Percentiles rank a stretch among this genome's conserved stretches.
phyloP scores from a whole-genome alignment of 1,140 invertebrate genomes.

The Nixonia krombeini region DNA sequence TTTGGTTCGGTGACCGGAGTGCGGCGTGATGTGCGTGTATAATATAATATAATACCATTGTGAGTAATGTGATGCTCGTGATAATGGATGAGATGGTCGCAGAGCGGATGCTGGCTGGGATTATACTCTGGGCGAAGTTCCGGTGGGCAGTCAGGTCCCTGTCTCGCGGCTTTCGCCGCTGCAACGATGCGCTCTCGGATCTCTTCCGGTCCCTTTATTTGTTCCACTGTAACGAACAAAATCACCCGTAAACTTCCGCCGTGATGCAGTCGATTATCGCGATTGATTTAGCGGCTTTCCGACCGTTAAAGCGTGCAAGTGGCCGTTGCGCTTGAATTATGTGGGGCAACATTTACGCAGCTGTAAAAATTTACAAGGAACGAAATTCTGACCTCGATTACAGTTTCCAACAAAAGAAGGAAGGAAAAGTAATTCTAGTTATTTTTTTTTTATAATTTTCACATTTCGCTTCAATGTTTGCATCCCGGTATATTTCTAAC shows the following conservation, averaged over 20 bases:
- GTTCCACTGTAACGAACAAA: slow-evolving; percentile 77
- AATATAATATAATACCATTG: slow-evolving; percentile 59
- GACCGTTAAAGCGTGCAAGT: background rate
- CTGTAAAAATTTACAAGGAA: too few species aligned
- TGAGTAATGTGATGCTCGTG: slow-evolving; percentile 68
- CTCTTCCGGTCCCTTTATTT: slow-evolving; percentile 81
- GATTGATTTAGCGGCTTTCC: slow-evolving; percentile 1
- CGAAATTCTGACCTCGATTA: too few species aligned
- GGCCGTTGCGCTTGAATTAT: background rate
- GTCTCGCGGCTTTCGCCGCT: slow-evolving; percentile 75
- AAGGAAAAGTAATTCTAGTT: too few species aligned
- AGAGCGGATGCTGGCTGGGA: slow-evolving; percentile 66
- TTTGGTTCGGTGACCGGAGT: slow-evolving; percentile 2
- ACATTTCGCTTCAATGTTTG: too few species aligned
- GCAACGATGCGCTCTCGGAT: slow-evolving; percentile 79
- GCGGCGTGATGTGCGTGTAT: slow-evolving; percentile 1
- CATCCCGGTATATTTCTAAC: too few species aligned
- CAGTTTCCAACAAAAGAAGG: too few species aligned
- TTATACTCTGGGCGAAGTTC: slow-evolving; percentile 71
- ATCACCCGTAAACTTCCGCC: slow-evolving; percentile 7
- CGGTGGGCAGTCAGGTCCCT: slow-evolving; percentile 75
- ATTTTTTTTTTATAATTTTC: too few species aligned
- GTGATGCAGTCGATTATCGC: background rate
- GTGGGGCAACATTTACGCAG: background rate
- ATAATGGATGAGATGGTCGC: slow-evolving; percentile 71